Evolutionary conservation across 1,140 invertebrate species (phyloP).

Genomic region (Aphelinus atriplicis): DNA sequence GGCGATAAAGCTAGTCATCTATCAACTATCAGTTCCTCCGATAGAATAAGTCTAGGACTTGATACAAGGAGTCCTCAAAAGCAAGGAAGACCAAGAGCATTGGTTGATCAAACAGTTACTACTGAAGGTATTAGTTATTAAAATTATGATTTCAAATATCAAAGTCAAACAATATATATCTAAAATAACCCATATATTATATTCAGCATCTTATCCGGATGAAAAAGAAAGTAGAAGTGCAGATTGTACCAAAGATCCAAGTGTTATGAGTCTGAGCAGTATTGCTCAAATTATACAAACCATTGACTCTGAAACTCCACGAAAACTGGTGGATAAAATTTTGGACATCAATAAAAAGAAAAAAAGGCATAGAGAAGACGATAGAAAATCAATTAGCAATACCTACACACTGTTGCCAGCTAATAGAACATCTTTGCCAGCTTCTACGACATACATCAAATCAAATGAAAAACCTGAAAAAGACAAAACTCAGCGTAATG

Average conservation of each 20-base stretch:
- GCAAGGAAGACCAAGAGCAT: conserved; percentile 38
- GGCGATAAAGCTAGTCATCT: conserved; percentile 51
- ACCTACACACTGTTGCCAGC: conserved; percentile 45
- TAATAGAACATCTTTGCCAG: conserved; percentile 47
- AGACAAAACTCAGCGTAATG: conserved; percentile 30
- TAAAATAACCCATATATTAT: conserved; percentile 20
- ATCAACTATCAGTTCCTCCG: conserved; percentile 25
- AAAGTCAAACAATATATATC: conserved; percentile 9
- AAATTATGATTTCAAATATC: background rate
- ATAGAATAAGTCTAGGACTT: conserved; percentile 54
- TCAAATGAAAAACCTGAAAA: conserved; percentile 39
- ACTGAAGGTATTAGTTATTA: conserved; percentile 46
- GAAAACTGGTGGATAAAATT: conserved; percentile 57
- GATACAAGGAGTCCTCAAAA: conserved; percentile 50
- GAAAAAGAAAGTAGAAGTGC: conserved; percentile 30
- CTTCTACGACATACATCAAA: conserved; percentile 10
- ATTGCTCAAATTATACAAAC: conserved; percentile 57
- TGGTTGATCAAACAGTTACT: conserved; percentile 49
- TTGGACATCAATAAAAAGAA: conserved; percentile 56
- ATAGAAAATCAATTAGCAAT: conserved; percentile 14
- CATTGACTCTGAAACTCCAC: conserved; percentile 50
- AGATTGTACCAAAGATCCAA: conserved; percentile 46
- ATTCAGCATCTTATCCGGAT: conserved; percentile 21
- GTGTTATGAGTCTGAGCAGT: conserved; percentile 57
- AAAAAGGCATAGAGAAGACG: conserved; percentile 36